These are phyloP conservation scores for Cavia porcellus DNA, from an alignment of 2,113 vertebrate species.

Conservation along the genomic window DNA sequence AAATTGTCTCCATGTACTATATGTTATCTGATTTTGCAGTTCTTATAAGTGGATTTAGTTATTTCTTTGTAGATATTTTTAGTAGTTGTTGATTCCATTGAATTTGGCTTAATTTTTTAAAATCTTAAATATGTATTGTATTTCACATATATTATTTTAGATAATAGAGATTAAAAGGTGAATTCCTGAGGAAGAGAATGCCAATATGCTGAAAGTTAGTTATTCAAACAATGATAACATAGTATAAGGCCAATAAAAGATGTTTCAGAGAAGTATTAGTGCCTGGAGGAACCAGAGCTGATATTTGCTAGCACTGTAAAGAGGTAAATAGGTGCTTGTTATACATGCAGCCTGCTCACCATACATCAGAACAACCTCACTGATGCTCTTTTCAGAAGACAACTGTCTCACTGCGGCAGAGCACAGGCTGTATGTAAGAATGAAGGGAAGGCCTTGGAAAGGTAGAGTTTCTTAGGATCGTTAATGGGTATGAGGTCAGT, in stretches of 20 bases:
- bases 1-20: neutral
- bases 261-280: slow-evolving; percentile 1
- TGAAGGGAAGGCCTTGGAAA: neutral
- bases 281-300: slow-evolving; percentile 15
- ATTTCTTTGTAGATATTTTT: slow-evolving; percentile 16
- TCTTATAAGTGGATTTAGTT: slow-evolving; percentile 44
- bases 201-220: neutral
- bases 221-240: neutral
- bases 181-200: neutral
- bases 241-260: neutral
- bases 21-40: slow-evolving; percentile 5
- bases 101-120: neutral
- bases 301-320: slow-evolving; percentile 29
- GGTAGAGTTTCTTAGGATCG: neutral
- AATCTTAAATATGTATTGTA: neutral
- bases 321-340: neutral
- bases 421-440: neutral
- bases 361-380: neutral
- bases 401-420: neutral
- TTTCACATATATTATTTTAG: neutral
- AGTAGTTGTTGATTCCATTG: slow-evolving; percentile 26
- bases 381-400: slow-evolving; percentile 13
- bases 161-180: neutral
- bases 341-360: neutral
- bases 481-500: neutral